These are phyloP conservation scores for Meloidogyne floridensis DNA, from an alignment of 1,140 invertebrate genomes.

Conservation along the genomic window DNA sequence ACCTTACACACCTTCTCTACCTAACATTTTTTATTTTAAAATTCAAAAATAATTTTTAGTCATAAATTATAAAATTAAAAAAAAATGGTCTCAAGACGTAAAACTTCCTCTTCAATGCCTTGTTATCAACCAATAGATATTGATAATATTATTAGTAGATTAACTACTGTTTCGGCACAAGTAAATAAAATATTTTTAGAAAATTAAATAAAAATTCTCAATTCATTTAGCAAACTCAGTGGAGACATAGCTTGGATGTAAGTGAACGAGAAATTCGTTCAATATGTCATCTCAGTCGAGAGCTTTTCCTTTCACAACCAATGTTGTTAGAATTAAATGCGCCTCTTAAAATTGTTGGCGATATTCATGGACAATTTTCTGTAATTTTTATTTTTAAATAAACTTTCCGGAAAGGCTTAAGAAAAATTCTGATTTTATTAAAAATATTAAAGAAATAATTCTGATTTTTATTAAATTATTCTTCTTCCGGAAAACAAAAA, in stretches of 20 bases:
- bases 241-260: slow-evolving; percentile 52
- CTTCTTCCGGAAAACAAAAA: too few species aligned
- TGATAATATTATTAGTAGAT: slow-evolving; percentile 20
- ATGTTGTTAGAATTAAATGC: slow-evolving; percentile 72
- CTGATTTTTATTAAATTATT: too few species aligned
- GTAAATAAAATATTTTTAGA: background rate
- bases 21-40: background rate
- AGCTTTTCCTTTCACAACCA: slow-evolving; percentile 72
- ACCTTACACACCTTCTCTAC: background rate
- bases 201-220: background rate
- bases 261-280: slow-evolving; percentile 59
- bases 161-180: background rate
- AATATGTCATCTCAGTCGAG: slow-evolving; percentile 69
- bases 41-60: background rate
- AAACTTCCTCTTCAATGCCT: slow-evolving; percentile 21
- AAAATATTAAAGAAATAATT: background rate
- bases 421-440: background rate
- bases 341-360: slow-evolving; percentile 71
- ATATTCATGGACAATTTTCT: slow-evolving; percentile 62
- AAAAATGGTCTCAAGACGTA: slow-evolving; percentile 30
- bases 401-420: background rate
- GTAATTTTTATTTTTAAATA: background rate
- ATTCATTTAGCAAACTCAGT: background rate
- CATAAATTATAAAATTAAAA: background rate
- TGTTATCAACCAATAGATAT: slow-evolving; percentile 15